phyloP scores from a whole-genome alignment of 64 coral and sea anemone genomes.

The Pocillopora damicornis region DNA sequence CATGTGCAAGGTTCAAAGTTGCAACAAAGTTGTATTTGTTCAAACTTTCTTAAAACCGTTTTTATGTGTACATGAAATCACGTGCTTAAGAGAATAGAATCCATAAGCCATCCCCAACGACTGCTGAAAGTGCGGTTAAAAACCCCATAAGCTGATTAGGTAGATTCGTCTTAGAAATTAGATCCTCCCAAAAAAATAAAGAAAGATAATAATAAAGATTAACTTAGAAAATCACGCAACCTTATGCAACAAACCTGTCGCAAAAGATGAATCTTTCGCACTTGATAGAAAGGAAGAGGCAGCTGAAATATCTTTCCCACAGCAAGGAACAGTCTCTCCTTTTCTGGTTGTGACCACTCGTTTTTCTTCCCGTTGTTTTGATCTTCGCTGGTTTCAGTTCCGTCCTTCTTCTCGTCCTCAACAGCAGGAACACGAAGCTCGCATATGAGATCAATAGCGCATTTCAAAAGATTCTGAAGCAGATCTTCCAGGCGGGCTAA shows the following conservation, averaged over 20 bases:
- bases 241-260: conserved; percentile 59
- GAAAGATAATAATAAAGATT: no score
- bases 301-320: conserved; percentile 80
- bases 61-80: no score
- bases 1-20: no score
- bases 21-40: no score
- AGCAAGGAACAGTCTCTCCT: conserved; percentile 75
- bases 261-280: conserved; percentile 74
- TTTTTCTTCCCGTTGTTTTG: neutral
- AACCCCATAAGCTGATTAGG: no score
- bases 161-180: no score
- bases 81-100: no score
- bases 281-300: conserved; percentile 90
- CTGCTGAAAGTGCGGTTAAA: no score
- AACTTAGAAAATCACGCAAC: neutral
- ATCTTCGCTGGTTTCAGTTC: neutral
- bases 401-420: conserved; percentile 19
- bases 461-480: conserved; percentile 65
- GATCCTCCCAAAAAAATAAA: neutral
- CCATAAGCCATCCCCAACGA: no score
- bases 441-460: conserved; percentile 64
- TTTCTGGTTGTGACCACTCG: conserved; percentile 56
- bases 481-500: conserved; percentile 80
- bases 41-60: no score
- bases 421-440: conserved; percentile 38